These are phyloP conservation scores for Anarsia innoxiella DNA, from an alignment of 2,888 invertebrate species.

Conservation along the genomic window DNA sequence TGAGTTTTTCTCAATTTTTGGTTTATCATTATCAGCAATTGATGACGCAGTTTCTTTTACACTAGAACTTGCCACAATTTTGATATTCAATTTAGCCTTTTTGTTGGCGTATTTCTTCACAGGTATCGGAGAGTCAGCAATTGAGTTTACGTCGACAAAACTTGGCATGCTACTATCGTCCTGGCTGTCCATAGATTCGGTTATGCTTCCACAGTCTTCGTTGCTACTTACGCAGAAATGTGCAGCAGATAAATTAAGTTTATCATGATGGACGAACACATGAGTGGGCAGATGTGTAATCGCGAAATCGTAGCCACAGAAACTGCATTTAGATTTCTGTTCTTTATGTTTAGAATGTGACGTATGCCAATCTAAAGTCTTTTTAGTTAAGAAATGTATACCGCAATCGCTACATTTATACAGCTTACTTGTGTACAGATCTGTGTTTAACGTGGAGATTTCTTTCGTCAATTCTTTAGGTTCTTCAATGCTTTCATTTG, in stretches of 20 bases:
- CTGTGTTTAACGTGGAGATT: background rate
- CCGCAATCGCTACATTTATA: slow-evolving; percentile 4
- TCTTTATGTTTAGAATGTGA: background rate
- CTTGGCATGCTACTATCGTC: too few relatives aligned
- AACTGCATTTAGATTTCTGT: slow-evolving; percentile 8
- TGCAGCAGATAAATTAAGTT: slow-evolving; percentile 1
- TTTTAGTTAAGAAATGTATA: slow-evolving; percentile 2
- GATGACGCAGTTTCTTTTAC: too few relatives aligned
- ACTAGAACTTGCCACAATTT: too few relatives aligned
- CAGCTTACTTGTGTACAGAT: background rate
- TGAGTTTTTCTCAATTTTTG: too few relatives aligned
- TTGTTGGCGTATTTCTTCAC: too few relatives aligned
- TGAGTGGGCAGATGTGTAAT: slow-evolving; percentile 7
- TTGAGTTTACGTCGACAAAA: too few relatives aligned
- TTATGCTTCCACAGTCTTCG: too few relatives aligned
- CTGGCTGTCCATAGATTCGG: too few relatives aligned
- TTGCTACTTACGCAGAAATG: background rate
- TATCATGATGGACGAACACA: slow-evolving; percentile 14
- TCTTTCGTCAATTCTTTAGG: background rate
- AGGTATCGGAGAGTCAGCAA: too few relatives aligned
- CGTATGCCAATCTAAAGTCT: background rate
- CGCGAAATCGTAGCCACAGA: slow-evolving; percentile 17
- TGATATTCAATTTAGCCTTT: too few relatives aligned
- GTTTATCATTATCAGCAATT: too few relatives aligned
- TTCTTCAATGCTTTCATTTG: slow-evolving; percentile 1